A percentile compares a stretch with the other conserved stretches of the same genome.
Conservation (phyloP, 1,140 invertebrate species). For the Pseudachorutes palmiensis region DNA sequence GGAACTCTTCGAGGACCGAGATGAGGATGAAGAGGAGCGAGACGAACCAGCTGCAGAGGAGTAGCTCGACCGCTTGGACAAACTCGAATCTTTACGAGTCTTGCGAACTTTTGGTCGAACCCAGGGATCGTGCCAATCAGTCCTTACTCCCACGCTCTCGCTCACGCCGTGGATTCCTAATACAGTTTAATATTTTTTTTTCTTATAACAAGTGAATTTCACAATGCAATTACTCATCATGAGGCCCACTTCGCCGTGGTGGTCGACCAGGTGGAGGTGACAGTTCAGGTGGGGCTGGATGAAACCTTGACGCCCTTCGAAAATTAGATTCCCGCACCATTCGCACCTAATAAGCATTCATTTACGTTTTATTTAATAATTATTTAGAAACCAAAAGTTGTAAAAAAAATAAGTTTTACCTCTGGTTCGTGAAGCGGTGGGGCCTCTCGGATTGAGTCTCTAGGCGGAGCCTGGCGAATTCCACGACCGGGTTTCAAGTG, state of each 20-base stretch:
- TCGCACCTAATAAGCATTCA: slow-evolving; percentile 18
- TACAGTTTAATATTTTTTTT: no score
- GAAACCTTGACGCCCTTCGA: slow-evolving; percentile 18
- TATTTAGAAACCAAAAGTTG: slow-evolving; percentile 6
- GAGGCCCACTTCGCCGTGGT: slow-evolving; percentile 13
- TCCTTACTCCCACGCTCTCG: slow-evolving; percentile 41
- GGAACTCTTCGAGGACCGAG: slow-evolving; percentile 39
- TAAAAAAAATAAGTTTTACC: neutral
- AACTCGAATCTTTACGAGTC: slow-evolving; percentile 39
- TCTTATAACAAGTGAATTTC: no score
- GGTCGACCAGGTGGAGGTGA: slow-evolving; percentile 16
- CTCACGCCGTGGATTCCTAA: slow-evolving; percentile 10
- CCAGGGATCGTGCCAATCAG: slow-evolving; percentile 91
- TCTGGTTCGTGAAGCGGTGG: slow-evolving; percentile 31
- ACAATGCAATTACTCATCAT: slow-evolving; percentile 21
- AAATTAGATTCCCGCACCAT: slow-evolving; percentile 29
- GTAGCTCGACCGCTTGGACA: slow-evolving; percentile 53
- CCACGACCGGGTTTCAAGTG: slow-evolving; percentile 16
- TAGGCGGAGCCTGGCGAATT: slow-evolving; percentile 30
- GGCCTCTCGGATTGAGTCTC: slow-evolving; percentile 28
- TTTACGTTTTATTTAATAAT: no score
- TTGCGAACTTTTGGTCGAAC: slow-evolving; percentile 59
- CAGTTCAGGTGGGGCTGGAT: neutral
- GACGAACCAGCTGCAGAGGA: slow-evolving; percentile 52
- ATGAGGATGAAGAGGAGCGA: slow-evolving; percentile 37